phyloP scores from a whole-genome alignment of 2,797 vertebrate species.

The Betta splendens region DNA sequence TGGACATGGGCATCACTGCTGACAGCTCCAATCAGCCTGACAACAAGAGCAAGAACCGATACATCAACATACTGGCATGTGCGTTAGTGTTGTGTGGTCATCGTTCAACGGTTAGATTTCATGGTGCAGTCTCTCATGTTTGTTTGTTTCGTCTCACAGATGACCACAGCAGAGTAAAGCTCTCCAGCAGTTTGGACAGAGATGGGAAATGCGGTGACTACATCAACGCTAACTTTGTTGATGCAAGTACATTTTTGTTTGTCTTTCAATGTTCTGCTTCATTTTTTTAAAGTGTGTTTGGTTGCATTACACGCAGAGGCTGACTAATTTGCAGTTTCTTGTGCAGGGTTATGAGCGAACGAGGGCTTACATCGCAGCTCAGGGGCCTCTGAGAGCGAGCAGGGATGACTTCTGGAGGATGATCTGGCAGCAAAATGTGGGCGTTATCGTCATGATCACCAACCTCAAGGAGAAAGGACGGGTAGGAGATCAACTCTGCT shows the following conservation, averaged over 20 bases:
- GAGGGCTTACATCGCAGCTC: conserved; percentile 94
- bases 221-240: conserved; percentile 97
- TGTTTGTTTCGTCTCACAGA: conserved; percentile 75
- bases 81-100: conserved; percentile 27
- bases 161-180: conserved; percentile 96
- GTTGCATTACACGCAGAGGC: fast-evolving
- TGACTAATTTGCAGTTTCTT: neutral
- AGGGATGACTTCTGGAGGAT: conserved; percentile 98
- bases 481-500: conserved; percentile 76
- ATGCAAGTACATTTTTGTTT: conserved; percentile 80
- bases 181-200: conserved; percentile 87
- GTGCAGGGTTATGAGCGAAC: conserved; percentile 90
- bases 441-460: conserved; percentile 97
- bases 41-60: conserved; percentile 97
- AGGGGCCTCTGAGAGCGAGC: conserved; percentile 92
- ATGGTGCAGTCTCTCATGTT: neutral
- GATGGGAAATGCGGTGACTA: conserved; percentile 92
- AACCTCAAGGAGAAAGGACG: conserved; percentile 97
- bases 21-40: conserved; percentile 94
- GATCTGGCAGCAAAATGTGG: conserved; percentile 96
- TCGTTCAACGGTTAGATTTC: neutral
- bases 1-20: conserved; percentile 90
- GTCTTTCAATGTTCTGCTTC: neutral
- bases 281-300: neutral
- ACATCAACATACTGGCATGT: conserved; percentile 97